Base-by-base conservation (phyloP, 2,888 invertebrate species). In the Trissoscelio sp. region DNA sequence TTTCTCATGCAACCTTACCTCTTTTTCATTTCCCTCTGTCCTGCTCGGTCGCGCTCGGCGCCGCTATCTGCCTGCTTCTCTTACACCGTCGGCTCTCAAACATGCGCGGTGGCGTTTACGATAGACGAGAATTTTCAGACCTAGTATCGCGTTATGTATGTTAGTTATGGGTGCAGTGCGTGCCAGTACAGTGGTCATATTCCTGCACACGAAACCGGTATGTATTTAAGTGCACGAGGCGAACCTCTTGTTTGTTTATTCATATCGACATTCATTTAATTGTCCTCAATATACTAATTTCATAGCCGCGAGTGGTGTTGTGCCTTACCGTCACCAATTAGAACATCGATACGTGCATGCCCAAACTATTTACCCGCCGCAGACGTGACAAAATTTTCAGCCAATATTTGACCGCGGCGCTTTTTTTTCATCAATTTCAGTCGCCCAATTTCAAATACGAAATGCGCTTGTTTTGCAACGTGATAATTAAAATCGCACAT, bases 131-230 rank as follows among this genome's bases (percentile, higher is more conserved):
- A 72, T 72, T 77, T 72, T 64, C 82, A 73, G 77, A 79, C 77
- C 82, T 53, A 82, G 85, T 82, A 78, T 64, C 81, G 83, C 80
- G 75, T 80, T 74, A 79, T 72, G 75, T 82, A 84, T 83, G 85
- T 88, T 89, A 90, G 88, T 89, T 86, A 88, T 86, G 87, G 86
- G 88, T 88, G 87, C 87, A 88, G 91, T 91, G 91, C 89, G 91
- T 89, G 89, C 87, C 88, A 88, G 88, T 86, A 88, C 89, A 89
- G 88, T 86, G 87, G 86, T 86, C 85, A 62, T 79, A 87, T 86
- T 86, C 86, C 86, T 85, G 86, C 82, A 70, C 83, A 72, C 72
- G 85, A 78, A 79, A 85, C 83, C 83, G 83, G 85, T 83, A 84
- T 77, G 82, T 83, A 75, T 84, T 83, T 83, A 82, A 87, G 88